Conservation (phyloP, 2,113 vertebrate genomes). For the Thinocorus orbignyianus region DNA sequence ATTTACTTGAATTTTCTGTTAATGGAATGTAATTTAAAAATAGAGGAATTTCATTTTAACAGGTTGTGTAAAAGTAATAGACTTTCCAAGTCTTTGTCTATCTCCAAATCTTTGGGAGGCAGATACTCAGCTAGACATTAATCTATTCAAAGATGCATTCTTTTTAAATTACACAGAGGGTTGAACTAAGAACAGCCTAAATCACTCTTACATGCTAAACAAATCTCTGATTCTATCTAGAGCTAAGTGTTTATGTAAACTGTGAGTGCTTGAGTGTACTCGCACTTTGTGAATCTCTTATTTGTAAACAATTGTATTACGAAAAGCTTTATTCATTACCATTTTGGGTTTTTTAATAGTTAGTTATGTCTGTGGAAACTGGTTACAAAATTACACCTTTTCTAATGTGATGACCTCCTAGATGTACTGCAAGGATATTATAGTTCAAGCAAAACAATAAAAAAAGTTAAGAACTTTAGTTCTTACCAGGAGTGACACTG, state of each 20-base stretch:
- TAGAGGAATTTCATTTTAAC: neutral
- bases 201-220: rapidly evolving
- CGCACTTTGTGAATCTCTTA: neutral
- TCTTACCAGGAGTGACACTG: neutral
- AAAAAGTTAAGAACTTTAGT: neutral
- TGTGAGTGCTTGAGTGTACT: neutral
- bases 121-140: neutral
- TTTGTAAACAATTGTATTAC: constrained; percentile 28
- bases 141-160: neutral
- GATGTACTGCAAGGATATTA: neutral
- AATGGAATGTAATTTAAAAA: neutral
- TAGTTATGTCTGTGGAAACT: neutral
- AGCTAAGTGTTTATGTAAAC: neutral
- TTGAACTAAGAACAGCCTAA: neutral
- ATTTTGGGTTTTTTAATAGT: rapidly evolving
- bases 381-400: neutral
- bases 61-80: neutral
- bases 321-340: neutral
- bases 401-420: neutral
- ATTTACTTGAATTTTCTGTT: neutral
- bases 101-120: neutral
- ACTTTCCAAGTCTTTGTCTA: neutral
- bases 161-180: neutral
- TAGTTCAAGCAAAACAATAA: neutral
- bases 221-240: neutral